Base-by-base conservation (phyloP, 2,888 invertebrate genomes). In the Pollenia labialis region DNA sequence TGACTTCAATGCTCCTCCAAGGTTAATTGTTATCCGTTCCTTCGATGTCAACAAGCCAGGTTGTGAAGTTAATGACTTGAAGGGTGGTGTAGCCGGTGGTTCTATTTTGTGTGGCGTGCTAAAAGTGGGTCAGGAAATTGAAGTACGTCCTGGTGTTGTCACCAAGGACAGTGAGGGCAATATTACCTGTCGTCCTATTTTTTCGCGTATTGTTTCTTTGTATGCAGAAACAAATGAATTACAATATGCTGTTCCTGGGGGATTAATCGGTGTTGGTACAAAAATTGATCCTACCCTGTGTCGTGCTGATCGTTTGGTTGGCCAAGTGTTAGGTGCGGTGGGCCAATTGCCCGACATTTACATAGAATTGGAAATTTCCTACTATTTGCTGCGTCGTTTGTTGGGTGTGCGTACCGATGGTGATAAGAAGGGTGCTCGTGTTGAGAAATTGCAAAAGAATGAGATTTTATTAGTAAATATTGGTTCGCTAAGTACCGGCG, bases 31-130 rank as follows among this genome's bases (percentile, higher is more conserved):
- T 60, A 98, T 98, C 91, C 95, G 98, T 90, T 99, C 99, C 6
- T 99, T 99, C 94, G 99, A 99, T 94, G 99, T 99, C 2, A 99
- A 99, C 94, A 99, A 99, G 94, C 99, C 99, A 6, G 99, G 99
- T 62, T 99, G 99, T 93, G 99, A 99, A 94, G 99, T 99, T 9
- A 97, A 98, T 89, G 99, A 99, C 93, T 94, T 99, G 81, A 97
- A 99, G 92, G 99, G 99, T 54, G 99, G 99, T 42, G 99, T 99
- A 42, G 99, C 99, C 81, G 99, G 99, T 88, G 99, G 99, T 58
- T 99, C 99, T 92, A 99, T 99, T 91, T 94, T 99, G 52, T 96
- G 97, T 91, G 99, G 99, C 81, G 99, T 99, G 40, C 95, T 99
- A 42, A 98, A 97, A 94, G 98, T 99, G 88, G 99, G 99, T 58